A percentile compares a stretch with the other conserved stretches of the same genome.
These are phyloP conservation scores for Heterotis niloticus DNA, from an alignment of 2,113 vertebrate genomes.

Conservation along the genomic window DNA sequence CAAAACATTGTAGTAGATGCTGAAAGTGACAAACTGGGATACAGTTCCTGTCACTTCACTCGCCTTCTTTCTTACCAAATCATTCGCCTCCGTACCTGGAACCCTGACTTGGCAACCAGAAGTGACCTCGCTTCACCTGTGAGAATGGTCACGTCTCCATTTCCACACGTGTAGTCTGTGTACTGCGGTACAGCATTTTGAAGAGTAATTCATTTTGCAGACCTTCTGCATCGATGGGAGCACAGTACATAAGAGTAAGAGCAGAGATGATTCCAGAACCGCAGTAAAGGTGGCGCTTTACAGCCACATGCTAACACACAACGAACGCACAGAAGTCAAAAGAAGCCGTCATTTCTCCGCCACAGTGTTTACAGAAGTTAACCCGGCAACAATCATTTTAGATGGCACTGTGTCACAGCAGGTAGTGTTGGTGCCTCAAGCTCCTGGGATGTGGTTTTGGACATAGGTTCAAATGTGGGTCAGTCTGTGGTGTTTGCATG, in stretches of 20 bases:
- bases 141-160: background rate
- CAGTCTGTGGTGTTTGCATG: no score
- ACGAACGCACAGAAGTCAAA: no score
- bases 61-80: slow-evolving; percentile 21
- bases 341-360: no score
- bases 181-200: background rate
- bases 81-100: background rate
- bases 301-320: no score
- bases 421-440: no score
- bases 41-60: background rate
- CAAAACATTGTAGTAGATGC: background rate
- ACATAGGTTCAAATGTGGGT: no score
- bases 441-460: no score
- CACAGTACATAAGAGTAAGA: background rate
- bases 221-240: background rate
- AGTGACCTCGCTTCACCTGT: background rate
- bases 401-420: no score
- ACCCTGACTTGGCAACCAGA: background rate
- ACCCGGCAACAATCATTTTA: no score
- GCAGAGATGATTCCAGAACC: background rate
- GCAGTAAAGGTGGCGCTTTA: no score
- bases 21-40: slow-evolving; percentile 5
- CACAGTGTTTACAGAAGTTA: no score
- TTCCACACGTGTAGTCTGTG: no score
- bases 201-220: slow-evolving; percentile 7